A percentile compares a stretch with the other conserved stretches of the same genome.
Conservation (phyloP, 2,888 invertebrate genomes). For the Volucella zonaria region DNA sequence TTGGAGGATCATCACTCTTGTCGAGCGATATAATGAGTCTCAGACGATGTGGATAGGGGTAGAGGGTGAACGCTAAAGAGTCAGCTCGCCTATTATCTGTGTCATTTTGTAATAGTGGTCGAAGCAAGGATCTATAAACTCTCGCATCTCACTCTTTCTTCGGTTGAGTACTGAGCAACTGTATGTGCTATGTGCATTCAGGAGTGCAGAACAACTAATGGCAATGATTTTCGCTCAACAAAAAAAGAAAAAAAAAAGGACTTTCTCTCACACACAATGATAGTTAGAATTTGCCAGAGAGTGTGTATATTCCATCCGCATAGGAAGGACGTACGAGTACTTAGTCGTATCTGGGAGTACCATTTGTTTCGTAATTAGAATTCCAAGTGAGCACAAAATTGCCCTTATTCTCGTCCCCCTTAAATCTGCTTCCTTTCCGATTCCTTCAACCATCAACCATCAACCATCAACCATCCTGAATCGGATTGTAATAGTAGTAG, state of each 20-base stretch:
- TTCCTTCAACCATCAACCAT: constrained; percentile 6
- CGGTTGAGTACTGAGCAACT: constrained; percentile 1
- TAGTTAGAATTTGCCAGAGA: constrained; percentile 8
- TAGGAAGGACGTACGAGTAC: constrained; percentile 72
- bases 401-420: constrained; percentile 49
- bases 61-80: background rate
- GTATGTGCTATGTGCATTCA: constrained; percentile 14
- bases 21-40: constrained; percentile 75
- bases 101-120: constrained; percentile 56
- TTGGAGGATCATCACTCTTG: constrained; percentile 82
- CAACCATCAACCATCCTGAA: background rate
- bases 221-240: constrained; percentile 2
- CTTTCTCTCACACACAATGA: constrained; percentile 27
- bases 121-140: constrained; percentile 50
- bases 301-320: constrained; percentile 51
- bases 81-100: background rate
- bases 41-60: constrained; percentile 50
- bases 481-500: constrained; percentile 52
- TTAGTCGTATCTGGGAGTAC: constrained; percentile 44
- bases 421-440: constrained; percentile 51
- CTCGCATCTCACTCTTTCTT: constrained; percentile 17
- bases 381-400: constrained; percentile 81
- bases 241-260: constrained; percentile 11
- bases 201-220: background rate
- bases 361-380: constrained; percentile 82